Evolutionary conservation across 2,888 invertebrate species (phyloP).

Genomic region (Tiliacea citrago): DNA sequence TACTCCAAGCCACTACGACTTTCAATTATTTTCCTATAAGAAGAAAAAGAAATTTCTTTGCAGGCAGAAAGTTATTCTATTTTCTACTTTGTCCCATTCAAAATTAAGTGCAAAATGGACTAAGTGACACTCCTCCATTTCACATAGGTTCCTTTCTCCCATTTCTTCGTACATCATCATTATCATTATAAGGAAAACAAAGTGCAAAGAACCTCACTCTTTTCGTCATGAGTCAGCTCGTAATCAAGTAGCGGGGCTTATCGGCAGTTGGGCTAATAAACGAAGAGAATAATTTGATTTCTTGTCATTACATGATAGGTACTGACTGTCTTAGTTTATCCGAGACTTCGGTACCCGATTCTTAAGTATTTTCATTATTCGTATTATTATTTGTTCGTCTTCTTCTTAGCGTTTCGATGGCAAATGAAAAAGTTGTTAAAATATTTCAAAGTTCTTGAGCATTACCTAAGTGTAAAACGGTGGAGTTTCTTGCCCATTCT

Average conservation of each 20-base stretch:
- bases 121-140: background rate
- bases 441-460: no score
- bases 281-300: slow-evolving; percentile 11
- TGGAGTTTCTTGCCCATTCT: no score
- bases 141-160: background rate
- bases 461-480: no score
- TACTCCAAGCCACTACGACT: no score
- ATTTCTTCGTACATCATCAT: slow-evolving; percentile 30
- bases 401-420: no score
- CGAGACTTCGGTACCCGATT: no score
- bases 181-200: slow-evolving; percentile 41
- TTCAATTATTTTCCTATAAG: background rate
- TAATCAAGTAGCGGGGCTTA: slow-evolving; percentile 25
- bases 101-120: slow-evolving; percentile 14
- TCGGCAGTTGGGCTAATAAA: background rate
- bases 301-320: background rate
- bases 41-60: slow-evolving; percentile 5
- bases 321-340: no score
- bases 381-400: no score
- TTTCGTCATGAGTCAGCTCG: slow-evolving; percentile 55
- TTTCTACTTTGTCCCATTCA: slow-evolving; percentile 11
- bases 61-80: background rate
- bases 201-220: slow-evolving; percentile 40
- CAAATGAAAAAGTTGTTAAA: no score
- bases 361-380: no score